These are phyloP conservation scores for Lepidotrigona ventralis DNA, from an alignment of 1,140 invertebrate genomes.

Conservation along the genomic window DNA sequence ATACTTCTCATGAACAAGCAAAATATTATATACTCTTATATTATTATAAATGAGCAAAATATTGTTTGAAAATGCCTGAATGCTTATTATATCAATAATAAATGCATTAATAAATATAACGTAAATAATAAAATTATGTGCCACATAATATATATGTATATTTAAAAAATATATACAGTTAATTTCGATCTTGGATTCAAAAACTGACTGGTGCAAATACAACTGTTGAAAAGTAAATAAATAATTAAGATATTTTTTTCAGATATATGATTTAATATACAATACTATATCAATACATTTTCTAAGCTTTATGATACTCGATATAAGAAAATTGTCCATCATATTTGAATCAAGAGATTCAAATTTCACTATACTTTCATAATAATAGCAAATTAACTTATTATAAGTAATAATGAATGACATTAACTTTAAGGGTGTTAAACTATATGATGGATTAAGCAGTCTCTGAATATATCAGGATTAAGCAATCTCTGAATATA, in stretches of 20 bases:
- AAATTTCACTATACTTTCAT: conserved; percentile 22
- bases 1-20: neutral
- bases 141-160: conserved; percentile 16
- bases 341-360: neutral
- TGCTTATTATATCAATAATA: conserved; percentile 26
- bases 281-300: conserved; percentile 18
- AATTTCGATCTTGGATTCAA: conserved; percentile 25
- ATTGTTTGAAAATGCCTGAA: conserved; percentile 24
- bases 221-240: conserved; percentile 13
- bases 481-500: neutral
- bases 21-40: conserved; percentile 27
- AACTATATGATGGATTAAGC: neutral
- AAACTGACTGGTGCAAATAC: conserved; percentile 20
- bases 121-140: conserved; percentile 46
- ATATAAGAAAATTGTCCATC: conserved; percentile 23
- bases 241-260: conserved; percentile 1
- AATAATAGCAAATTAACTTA: conserved; percentile 15
- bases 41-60: conserved; percentile 30
- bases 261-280: conserved; percentile 8
- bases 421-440: neutral
- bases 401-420: neutral
- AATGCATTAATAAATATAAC: conserved; percentile 37
- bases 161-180: neutral
- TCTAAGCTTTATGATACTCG: conserved; percentile 33
- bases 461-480: neutral